Base-by-base conservation (phyloP, 2,113 vertebrate genomes). In the Acrocephalus kingi region DNA sequence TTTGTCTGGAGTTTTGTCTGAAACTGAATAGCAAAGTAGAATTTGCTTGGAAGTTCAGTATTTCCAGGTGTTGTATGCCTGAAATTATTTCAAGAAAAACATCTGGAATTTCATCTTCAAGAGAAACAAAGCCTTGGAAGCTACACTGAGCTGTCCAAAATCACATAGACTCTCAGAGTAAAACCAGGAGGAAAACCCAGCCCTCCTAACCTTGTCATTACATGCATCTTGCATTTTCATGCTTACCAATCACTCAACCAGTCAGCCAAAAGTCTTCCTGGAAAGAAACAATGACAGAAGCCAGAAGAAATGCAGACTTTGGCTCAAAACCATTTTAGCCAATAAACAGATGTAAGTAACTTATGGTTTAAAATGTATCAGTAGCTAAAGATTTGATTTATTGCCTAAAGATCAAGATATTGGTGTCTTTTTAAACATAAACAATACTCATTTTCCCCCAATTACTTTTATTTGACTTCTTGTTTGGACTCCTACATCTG, bases 101-200 rank as follows among this genome's bases (percentile, higher is more conserved):
- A 82, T 91, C 87, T 95, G 83, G 55, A 90, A 81, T 89, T 88
- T 77, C 46, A 55, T 77, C 63, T 93, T 90, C 51, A 52, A 91
- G 71, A 45, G 67, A 51, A 89, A 62, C 9, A 84, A 75, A 78
- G 35, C 8, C 10, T 12, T 83, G 19, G 66, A 76, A 89, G n/a
- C 31, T 79, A 31, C 14, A 28, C 2, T 80, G 46, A 73, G 4
- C 69, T 87, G 43, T 62, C 27, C 59, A 79, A 78, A 74, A 79
- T 79, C 30, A 46, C 54, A 87, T 0, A 41, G 23, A 23, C 16
- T 76, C 51, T 85, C 28, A 16, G 58, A 87, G 27, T 54, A 87
- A 93, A 91, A 79, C 25, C 59, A 76, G 37, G 30, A 95, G 66
- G 41, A 79, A 46, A 94, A 85, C 17, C 6, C 28, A 93, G 28